Evolutionary conservation across 2,113 vertebrate species (phyloP).

Genomic region (Xenus cinereus): DNA sequence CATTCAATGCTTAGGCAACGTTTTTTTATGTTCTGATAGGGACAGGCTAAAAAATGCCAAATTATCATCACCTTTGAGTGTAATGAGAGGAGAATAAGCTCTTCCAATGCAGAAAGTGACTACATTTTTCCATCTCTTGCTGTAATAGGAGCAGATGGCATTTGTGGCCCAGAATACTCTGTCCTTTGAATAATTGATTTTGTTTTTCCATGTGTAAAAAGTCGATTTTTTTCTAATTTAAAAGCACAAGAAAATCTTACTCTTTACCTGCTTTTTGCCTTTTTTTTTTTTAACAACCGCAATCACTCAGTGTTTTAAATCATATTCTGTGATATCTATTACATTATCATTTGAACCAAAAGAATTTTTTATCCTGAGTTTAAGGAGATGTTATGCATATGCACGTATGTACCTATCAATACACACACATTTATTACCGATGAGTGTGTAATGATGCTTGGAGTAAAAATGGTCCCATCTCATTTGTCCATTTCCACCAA

Average conservation of each 20-base stretch:
- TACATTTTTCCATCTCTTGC: neutral
- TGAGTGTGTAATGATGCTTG: neutral
- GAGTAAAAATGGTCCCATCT: neutral
- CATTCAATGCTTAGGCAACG: neutral
- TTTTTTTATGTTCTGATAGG: neutral
- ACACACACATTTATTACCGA: neutral
- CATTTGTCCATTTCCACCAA: neutral
- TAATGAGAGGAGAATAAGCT: neutral
- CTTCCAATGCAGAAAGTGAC: neutral
- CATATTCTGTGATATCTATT: neutral
- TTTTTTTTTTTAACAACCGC: neutral
- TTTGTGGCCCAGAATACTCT: neutral
- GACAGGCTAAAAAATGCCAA: neutral
- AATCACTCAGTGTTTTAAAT: neutral
- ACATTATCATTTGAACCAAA: neutral
- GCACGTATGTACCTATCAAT: neutral
- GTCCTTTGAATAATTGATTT: neutral
- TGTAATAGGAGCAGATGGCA: neutral
- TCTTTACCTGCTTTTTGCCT: neutral
- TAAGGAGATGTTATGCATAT: neutral
- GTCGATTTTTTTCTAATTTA: neutral
- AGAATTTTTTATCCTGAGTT: neutral
- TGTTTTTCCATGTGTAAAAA: neutral
- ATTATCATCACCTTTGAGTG: neutral
- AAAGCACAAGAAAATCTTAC: neutral